These are phyloP conservation scores for Pristionchus fissidentatus DNA, from an alignment of 2,888 invertebrate species.

Conservation along the genomic window DNA sequence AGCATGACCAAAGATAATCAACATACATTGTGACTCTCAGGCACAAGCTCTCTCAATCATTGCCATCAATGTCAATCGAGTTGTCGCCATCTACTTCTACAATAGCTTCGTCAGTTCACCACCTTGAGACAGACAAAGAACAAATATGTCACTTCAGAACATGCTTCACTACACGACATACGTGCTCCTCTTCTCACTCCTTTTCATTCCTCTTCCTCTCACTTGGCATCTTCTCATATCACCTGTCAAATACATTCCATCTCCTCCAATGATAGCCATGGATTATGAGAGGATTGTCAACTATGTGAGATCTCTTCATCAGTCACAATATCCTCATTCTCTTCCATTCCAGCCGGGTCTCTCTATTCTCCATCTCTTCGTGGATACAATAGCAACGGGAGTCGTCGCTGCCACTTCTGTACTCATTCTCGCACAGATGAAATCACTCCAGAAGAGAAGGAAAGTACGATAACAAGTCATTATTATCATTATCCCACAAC, in stretches of 20 bases:
- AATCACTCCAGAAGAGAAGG: slow-evolving; percentile 1
- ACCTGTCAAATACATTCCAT: slow-evolving; percentile 29
- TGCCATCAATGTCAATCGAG: slow-evolving; percentile 47
- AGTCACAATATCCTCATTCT: neutral
- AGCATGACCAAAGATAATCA: neutral
- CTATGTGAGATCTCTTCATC: slow-evolving; percentile 33
- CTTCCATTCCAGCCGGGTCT: slow-evolving; percentile 46
- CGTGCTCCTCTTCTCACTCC: neutral
- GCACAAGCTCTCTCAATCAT: slow-evolving; percentile 45
- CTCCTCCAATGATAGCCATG: slow-evolving; percentile 24
- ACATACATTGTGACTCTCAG: neutral
- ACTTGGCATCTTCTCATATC: slow-evolving; percentile 47
- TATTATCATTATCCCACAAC: neutral
- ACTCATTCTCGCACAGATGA: slow-evolving; percentile 39
- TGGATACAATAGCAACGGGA: slow-evolving; percentile 26
- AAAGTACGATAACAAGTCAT: neutral
- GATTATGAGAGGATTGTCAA: slow-evolving; percentile 11
- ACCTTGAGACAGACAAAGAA: neutral
- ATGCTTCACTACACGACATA: neutral
- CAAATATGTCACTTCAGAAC: slow-evolving; percentile 8
- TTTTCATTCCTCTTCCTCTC: slow-evolving; percentile 44
- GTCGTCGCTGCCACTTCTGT: slow-evolving; percentile 14
- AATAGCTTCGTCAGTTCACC: neutral
- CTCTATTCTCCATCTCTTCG: slow-evolving; percentile 42
- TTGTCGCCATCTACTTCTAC: slow-evolving; percentile 41